phyloP scores from a whole-genome alignment of 2,888 invertebrate genomes.

The Sinotaia quadrata region DNA sequence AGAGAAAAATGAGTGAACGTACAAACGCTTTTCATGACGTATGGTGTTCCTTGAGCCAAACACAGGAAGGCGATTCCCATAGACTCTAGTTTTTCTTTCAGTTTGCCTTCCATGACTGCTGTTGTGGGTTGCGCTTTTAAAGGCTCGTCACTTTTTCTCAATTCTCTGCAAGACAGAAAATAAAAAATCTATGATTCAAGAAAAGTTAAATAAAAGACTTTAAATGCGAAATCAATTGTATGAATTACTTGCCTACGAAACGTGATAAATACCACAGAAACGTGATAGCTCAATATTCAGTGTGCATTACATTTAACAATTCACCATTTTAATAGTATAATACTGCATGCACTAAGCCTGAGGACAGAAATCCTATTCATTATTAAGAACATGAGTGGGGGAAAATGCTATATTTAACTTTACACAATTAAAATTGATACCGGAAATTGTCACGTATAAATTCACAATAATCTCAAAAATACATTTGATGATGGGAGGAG shows the following conservation, averaged over 20 bases:
- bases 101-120: constrained; percentile 64
- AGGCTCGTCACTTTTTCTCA: constrained; percentile 36
- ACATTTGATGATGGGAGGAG: too few species aligned
- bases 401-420: too few species aligned
- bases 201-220: not conserved
- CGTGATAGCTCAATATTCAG: too few species aligned
- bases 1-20: too few species aligned
- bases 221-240: not conserved
- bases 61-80: constrained; percentile 61
- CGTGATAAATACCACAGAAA: not conserved
- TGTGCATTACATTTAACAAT: too few species aligned
- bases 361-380: too few species aligned
- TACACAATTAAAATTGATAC: too few species aligned
- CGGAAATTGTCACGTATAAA: too few species aligned
- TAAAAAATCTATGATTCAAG: not conserved
- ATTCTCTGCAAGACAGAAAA: constrained; percentile 30
- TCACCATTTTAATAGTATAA: too few species aligned
- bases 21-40: constrained; percentile 40
- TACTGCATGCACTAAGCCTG: too few species aligned
- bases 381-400: too few species aligned
- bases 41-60: constrained; percentile 46
- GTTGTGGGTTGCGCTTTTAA: constrained; percentile 43
- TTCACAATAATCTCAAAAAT: too few species aligned
- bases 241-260: not conserved
- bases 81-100: constrained; percentile 66